A percentile compares a stretch with the other conserved stretches of the same genome.
These are phyloP conservation scores for Dascillus cervinus DNA, from an alignment of 2,888 invertebrate species.

Conservation along the genomic window DNA sequence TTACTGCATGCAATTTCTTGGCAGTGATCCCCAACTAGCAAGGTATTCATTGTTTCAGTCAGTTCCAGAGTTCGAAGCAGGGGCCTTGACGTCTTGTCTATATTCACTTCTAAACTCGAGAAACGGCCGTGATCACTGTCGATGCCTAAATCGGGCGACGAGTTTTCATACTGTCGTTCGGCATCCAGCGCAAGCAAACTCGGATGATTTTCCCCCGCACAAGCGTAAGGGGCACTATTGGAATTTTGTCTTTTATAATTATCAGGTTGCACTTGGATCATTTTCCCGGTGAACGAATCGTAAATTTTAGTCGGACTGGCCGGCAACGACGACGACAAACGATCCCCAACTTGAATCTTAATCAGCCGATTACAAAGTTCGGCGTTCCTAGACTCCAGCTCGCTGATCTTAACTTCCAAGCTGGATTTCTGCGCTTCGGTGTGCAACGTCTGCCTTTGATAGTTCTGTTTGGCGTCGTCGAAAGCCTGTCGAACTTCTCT, in stretches of 20 bases:
- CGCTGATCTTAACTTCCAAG: constrained; percentile 40
- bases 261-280: constrained; percentile 8
- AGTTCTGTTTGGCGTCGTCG: constrained; percentile 26
- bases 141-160: constrained; percentile 84
- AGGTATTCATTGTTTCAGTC: constrained; percentile 38
- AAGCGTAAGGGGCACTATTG: constrained; percentile 43
- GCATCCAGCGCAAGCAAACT: constrained; percentile 20
- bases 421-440: constrained; percentile 46
- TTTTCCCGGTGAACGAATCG: constrained; percentile 14
- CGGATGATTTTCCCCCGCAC: constrained; percentile 22
- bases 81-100: constrained; percentile 41
- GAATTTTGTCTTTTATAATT: constrained; percentile 28
- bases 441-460: constrained; percentile 33
- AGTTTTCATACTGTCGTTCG: constrained; percentile 41
- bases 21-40: constrained; percentile 30
- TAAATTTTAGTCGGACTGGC: constrained; percentile 17
- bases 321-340: constrained; percentile 18
- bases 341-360: constrained; percentile 23
- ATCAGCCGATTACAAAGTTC: constrained; percentile 36
- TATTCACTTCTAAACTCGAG: constrained; percentile 55
- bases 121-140: constrained; percentile 69
- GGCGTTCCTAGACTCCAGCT: constrained; percentile 39
- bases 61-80: constrained; percentile 43
- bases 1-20: constrained; percentile 29
- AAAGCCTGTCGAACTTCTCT: constrained; percentile 33